phyloP scores from a whole-genome alignment of 2,113 vertebrate species.

The Oenanthe oenanthe region DNA sequence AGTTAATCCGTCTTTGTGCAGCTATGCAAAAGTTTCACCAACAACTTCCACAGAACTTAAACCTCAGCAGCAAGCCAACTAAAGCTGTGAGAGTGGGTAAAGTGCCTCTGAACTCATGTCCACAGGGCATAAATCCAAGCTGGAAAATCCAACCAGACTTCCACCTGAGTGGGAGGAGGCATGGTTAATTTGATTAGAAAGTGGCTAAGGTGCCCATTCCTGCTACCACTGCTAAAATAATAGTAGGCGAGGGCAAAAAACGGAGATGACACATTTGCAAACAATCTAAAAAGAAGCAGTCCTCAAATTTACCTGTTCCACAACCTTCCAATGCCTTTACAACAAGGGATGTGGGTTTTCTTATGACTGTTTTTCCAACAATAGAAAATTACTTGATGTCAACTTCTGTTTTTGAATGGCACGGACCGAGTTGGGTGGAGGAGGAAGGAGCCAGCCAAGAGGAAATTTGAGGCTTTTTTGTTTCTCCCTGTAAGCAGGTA shows the following conservation, averaged over 20 bases:
- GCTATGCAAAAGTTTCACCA: neutral
- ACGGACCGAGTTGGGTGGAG: neutral
- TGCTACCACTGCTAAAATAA: neutral
- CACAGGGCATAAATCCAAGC: constrained; percentile 30
- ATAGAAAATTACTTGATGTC: constrained; percentile 46
- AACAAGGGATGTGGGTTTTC: constrained; percentile 35
- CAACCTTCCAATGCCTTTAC: neutral
- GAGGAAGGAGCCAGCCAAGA: constrained; percentile 60
- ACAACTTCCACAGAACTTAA: neutral
- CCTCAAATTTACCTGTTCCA: constrained; percentile 5
- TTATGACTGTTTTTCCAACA: constrained; percentile 28
- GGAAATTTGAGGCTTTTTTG: constrained; percentile 69
- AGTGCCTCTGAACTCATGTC: constrained; percentile 11
- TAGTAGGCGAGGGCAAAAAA: neutral
- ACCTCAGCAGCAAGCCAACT: neutral
- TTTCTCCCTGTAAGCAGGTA: constrained; percentile 66
- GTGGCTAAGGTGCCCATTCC: neutral
- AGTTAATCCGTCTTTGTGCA: neutral
- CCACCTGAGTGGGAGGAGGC: neutral
- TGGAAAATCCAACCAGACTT: constrained; percentile 19
- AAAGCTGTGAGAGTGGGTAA: neutral
- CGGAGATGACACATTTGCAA: neutral
- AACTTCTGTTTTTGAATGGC: constrained; percentile 29
- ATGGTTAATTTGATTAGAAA: constrained; percentile 20
- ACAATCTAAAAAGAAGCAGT: neutral